A percentile compares a stretch with the other conserved stretches of the same genome.
Conservation (phyloP, 2,888 invertebrate genomes). For the Gryllus longicercus region DNA sequence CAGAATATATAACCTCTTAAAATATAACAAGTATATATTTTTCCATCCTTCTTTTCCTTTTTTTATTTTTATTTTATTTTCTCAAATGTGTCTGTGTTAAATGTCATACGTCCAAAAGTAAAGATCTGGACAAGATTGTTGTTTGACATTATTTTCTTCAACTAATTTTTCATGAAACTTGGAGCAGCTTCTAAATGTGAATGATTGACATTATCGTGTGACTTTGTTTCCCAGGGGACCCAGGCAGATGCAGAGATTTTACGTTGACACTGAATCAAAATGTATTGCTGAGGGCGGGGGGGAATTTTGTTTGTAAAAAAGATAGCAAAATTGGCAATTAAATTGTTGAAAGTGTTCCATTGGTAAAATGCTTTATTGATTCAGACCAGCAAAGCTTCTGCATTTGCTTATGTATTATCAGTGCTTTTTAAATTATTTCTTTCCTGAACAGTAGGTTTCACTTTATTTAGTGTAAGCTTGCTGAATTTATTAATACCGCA, state of each 20-base stretch:
- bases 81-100: slow-evolving; percentile 3
- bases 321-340: not conserved
- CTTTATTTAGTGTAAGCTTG: not conserved
- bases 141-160: not conserved
- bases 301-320: not conserved
- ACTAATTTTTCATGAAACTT: not conserved
- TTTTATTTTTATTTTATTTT: not conserved
- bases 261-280: not conserved
- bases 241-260: slow-evolving; percentile 10
- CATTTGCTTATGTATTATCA: slow-evolving; percentile 27
- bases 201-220: not conserved
- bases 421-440: slow-evolving; percentile 18
- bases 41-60: slow-evolving; percentile 17
- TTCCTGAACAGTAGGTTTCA: slow-evolving; percentile 20
- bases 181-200: not conserved
- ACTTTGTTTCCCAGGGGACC: not conserved
- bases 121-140: not conserved
- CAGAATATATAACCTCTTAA: not conserved
- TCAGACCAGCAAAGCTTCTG: slow-evolving; percentile 26
- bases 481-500: slow-evolving; percentile 19
- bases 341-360: not conserved
- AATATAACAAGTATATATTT: slow-evolving; percentile 22
- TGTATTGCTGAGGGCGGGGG: not conserved
- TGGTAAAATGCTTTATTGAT: slow-evolving; percentile 3
- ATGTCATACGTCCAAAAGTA: slow-evolving; percentile 8